Evolutionary conservation across 2,113 vertebrate genomes (phyloP).

Genomic region (Pangasianodon hypophthalmus): DNA sequence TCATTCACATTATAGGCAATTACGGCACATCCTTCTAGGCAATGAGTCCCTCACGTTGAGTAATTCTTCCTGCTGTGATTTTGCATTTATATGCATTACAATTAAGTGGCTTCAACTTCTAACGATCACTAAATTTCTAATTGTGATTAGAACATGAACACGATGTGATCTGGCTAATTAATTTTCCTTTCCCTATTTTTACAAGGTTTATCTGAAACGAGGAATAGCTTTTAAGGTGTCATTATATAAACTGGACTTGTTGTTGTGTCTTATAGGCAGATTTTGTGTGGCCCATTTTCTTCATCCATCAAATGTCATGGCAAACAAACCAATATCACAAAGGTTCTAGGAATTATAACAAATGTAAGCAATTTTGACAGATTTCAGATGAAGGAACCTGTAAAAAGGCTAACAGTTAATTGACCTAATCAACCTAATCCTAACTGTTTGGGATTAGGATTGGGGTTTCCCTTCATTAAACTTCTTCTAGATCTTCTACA

Average conservation of each 20-base stretch:
- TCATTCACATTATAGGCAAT: conserved; percentile 72
- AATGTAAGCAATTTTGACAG: not conserved
- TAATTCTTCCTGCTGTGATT: conserved; percentile 38
- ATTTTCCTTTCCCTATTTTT: not conserved
- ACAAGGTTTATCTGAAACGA: not conserved
- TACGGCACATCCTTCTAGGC: conserved; percentile 72
- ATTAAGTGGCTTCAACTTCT: conserved; percentile 7
- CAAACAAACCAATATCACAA: not conserved
- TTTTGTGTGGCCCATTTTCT: not conserved
- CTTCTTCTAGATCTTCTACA: not conserved
- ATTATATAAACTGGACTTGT: not conserved
- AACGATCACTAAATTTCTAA: conserved; percentile 23
- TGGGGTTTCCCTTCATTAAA: not conserved
- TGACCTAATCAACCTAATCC: not conserved
- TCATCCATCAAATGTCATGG: not conserved
- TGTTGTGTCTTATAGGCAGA: not conserved
- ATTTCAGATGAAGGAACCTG: not conserved
- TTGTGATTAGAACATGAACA: conserved; percentile 9
- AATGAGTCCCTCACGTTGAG: conserved; percentile 56
- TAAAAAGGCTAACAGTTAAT: not conserved
- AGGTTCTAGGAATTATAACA: not conserved
- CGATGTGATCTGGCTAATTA: conserved; percentile 11
- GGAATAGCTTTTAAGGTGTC: not conserved
- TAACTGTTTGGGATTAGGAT: not conserved
- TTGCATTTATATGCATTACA: conserved; percentile 18